Percentiles rank a stretch among this genome's conserved stretches.
These are phyloP conservation scores for Anas platyrhynchos DNA, from an alignment of 2,113 vertebrate genomes.

Conservation along the genomic window DNA sequence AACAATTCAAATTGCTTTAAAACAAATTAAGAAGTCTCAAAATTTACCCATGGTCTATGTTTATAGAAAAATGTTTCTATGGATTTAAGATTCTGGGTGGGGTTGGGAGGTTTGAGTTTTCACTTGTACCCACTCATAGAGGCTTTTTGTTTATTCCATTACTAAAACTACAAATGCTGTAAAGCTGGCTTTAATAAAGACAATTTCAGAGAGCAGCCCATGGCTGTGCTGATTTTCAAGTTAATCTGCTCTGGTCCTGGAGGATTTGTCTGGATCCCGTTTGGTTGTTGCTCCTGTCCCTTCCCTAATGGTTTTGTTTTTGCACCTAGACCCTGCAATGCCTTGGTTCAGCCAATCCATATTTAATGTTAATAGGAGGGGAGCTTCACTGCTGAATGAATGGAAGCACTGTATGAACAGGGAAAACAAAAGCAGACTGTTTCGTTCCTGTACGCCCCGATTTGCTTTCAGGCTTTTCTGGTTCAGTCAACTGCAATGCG, in stretches of 20 bases:
- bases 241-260: neutral
- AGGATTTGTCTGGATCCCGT: neutral
- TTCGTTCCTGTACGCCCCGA: accelerated
- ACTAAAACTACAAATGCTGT: neutral
- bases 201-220: neutral
- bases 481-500: neutral
- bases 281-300: neutral
- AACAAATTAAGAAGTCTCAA: neutral
- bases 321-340: neutral
- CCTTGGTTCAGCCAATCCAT: accelerated
- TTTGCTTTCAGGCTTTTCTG: neutral
- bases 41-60: neutral
- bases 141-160: neutral
- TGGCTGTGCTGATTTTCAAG: neutral
- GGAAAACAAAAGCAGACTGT: neutral
- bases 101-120: neutral
- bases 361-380: neutral
- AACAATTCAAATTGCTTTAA: neutral
- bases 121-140: neutral
- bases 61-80: neutral
- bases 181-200: neutral
- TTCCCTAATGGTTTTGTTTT: accelerated
- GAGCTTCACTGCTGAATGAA: neutral
- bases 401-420: neutral
- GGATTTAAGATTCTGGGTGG: neutral